phyloP scores from a whole-genome alignment of 1,140 invertebrate genomes.

The Drosophila saltans region DNA sequence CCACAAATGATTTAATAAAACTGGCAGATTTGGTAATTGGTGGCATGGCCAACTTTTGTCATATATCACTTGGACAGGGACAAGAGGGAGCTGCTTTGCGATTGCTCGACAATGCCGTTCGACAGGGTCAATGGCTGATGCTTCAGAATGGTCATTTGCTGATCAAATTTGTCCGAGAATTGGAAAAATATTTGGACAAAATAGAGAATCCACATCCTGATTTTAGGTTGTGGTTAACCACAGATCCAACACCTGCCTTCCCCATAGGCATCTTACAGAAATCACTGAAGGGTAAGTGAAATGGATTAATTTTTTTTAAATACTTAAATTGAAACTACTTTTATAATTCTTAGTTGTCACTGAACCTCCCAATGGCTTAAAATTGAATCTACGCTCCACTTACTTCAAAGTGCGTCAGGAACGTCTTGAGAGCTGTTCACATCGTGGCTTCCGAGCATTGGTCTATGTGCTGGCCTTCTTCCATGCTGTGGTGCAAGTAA shows the following conservation, averaged over 20 bases:
- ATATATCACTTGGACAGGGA: conserved; percentile 94
- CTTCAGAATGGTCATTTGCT: conserved; percentile 95
- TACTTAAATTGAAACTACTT: neutral
- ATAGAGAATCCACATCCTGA: conserved; percentile 92
- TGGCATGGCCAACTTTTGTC: conserved; percentile 89
- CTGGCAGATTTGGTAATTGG: conserved; percentile 89
- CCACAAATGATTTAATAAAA: conserved; percentile 94
- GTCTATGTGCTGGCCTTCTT: conserved; percentile 95
- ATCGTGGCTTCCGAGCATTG: conserved; percentile 89
- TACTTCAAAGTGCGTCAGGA: conserved; percentile 92
- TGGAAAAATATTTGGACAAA: conserved; percentile 93
- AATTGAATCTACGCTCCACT: conserved; percentile 94
- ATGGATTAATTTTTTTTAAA: too few relatives aligned
- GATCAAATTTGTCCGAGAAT: conserved; percentile 89
- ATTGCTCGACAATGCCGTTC: conserved; percentile 89
- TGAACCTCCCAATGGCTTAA: conserved; percentile 94
- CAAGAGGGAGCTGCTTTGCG: conserved; percentile 91
- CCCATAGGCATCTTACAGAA: conserved; percentile 94
- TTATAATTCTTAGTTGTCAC: conserved; percentile 88
- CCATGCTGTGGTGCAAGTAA: conserved; percentile 93
- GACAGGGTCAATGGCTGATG: conserved; percentile 94
- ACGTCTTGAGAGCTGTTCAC: conserved; percentile 88
- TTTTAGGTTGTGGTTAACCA: conserved; percentile 96
- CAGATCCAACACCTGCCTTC: conserved; percentile 92
- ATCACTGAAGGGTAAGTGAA: conserved; percentile 89